Evolutionary conservation across 2,113 vertebrate species (phyloP).

Genomic region (Ictalurus furcatus): DNA sequence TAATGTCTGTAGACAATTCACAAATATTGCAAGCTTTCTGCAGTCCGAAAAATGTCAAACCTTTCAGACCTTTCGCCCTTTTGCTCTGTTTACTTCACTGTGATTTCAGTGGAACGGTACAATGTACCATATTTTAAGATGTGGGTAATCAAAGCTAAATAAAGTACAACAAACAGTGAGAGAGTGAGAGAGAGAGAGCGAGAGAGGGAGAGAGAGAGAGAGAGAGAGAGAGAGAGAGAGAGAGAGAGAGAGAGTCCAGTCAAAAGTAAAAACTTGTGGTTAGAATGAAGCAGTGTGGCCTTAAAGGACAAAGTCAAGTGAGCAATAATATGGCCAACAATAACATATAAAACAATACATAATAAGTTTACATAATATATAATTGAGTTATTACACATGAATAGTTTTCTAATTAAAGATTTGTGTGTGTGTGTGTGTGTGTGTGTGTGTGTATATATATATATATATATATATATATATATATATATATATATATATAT

Average conservation of each 20-base stretch:
- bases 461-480: not conserved
- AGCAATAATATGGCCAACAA: not conserved
- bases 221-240: too few relatives aligned
- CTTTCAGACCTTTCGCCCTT: not conserved
- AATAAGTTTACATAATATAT: not conserved
- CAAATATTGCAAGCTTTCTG: not conserved
- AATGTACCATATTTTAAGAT: not conserved
- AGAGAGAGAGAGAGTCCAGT: not conserved
- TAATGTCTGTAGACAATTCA: not conserved
- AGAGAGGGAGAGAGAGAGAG: not conserved
- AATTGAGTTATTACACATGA: too few relatives aligned
- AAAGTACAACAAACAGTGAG: not conserved
- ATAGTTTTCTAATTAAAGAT: too few relatives aligned
- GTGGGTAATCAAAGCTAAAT: not conserved
- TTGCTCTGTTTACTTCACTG: not conserved
- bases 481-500: not conserved
- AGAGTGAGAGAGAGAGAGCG: too few relatives aligned
- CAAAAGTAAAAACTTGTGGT: conserved; percentile 40
- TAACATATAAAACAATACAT: not conserved
- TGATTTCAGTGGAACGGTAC: not conserved
- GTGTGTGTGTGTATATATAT: not conserved
- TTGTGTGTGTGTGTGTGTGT: too few relatives aligned
- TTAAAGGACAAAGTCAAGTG: conserved; percentile 2
- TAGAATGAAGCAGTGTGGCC: not conserved
- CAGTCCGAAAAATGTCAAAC: not conserved